phyloP scores from a whole-genome alignment of 2,113 vertebrate species.

The Puffinus mauretanicus region DNA sequence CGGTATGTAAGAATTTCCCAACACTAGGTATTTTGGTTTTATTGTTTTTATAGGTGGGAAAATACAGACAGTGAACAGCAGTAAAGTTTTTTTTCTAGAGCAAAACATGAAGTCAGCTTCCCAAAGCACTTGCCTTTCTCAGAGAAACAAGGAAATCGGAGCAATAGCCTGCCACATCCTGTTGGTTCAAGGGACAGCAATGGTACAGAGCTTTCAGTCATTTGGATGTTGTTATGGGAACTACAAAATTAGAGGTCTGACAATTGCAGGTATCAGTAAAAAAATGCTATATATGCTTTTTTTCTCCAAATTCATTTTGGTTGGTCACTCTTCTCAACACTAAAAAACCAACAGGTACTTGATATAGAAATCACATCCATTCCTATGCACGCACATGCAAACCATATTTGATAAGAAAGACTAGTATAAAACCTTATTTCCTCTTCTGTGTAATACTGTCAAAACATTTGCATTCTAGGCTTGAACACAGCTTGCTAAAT shows the following conservation, averaged over 20 bases:
- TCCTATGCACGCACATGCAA: neutral
- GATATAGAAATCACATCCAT: neutral
- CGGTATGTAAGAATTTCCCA: neutral
- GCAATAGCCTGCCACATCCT: neutral
- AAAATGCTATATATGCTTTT: neutral
- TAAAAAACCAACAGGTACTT: constrained; percentile 14
- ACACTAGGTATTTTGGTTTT: neutral
- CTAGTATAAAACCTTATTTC: constrained; percentile 4
- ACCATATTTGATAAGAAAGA: neutral
- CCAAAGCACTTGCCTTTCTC: neutral
- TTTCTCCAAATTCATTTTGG: constrained; percentile 14
- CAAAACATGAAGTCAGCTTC: neutral
- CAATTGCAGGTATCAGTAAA: constrained; percentile 43
- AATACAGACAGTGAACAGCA: neutral
- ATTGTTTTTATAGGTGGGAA: neutral
- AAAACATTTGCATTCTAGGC: constrained; percentile 45
- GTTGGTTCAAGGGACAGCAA: neutral
- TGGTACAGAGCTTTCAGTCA: constrained; percentile 38
- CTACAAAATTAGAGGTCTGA: constrained; percentile 33
- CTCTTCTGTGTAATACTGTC: constrained; percentile 4
- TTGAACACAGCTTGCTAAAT: neutral
- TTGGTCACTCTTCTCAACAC: constrained; percentile 26
- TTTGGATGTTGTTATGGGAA: constrained; percentile 73
- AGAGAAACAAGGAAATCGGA: neutral
- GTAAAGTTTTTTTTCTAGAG: neutral